Conservation (phyloP, 2,888 invertebrate species). For the Colostygia pectinataria region DNA sequence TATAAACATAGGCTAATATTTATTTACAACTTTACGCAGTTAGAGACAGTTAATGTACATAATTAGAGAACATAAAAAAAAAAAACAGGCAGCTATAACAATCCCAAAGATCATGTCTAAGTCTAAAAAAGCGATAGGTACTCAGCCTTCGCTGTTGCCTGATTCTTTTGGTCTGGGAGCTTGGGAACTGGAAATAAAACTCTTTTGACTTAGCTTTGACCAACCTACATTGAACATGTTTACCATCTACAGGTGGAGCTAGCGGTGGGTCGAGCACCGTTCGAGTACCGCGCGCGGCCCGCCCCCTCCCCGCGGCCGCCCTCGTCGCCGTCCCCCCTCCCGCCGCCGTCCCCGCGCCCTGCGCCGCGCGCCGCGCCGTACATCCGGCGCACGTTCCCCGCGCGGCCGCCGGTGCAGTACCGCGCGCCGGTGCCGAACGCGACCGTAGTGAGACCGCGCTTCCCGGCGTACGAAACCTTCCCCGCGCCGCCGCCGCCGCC, state of each 20-base stretch:
- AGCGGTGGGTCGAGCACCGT: slow-evolving; percentile 67
- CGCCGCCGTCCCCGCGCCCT: slow-evolving; percentile 36
- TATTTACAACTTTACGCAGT: no score
- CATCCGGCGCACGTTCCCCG: slow-evolving; percentile 41
- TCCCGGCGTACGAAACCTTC: slow-evolving; percentile 37
- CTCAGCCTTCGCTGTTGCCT: no score
- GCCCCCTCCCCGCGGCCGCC: slow-evolving; percentile 36
- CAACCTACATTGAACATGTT: no score
- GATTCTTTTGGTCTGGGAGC: no score
- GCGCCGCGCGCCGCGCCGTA: slow-evolving; percentile 35
- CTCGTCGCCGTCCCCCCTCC: slow-evolving; percentile 27
- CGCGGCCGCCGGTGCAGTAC: slow-evolving; percentile 37
- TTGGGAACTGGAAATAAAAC: no score
- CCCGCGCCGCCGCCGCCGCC: slow-evolving; percentile 43
- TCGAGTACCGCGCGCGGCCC: slow-evolving; percentile 62
- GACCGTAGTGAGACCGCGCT: slow-evolving; percentile 36
- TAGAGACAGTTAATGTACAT: no score
- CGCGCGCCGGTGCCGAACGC: slow-evolving; percentile 37
- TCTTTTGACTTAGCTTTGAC: no score
- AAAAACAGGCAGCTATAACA: no score
- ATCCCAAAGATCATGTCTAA: no score
- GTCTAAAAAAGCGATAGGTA: no score
- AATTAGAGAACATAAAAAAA: no score
- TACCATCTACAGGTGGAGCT: slow-evolving; percentile 59
- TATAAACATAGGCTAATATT: no score